Conservation (phyloP, 2,113 vertebrate species). For the Leuciscus idus region DNA sequence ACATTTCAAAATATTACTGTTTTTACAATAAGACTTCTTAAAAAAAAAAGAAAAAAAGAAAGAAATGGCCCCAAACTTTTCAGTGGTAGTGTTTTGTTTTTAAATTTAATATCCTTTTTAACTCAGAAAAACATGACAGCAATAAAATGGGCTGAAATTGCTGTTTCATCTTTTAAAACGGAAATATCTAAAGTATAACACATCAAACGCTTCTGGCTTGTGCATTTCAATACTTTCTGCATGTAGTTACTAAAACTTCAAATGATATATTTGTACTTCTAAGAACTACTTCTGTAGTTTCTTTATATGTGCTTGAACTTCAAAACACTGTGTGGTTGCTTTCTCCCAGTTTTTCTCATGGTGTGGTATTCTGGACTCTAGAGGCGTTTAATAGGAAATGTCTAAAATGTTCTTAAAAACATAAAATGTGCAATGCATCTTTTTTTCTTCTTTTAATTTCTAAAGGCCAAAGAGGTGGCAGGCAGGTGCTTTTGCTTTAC, state of each 20-base stretch:
- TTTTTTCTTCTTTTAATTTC: too few species aligned
- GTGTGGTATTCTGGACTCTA: conserved; percentile 2
- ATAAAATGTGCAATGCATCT: neutral
- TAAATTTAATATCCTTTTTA: neutral
- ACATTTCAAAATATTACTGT: neutral
- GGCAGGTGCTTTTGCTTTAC: neutral
- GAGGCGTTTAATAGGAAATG: neutral
- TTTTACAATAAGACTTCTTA: too few species aligned
- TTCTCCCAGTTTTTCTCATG: neutral
- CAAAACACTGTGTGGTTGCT: neutral
- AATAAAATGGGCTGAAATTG: neutral
- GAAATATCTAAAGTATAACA: conserved; percentile 9
- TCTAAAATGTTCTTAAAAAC: neutral
- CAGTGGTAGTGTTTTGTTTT: neutral
- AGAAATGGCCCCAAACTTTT: neutral
- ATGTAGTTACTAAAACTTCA: neutral
- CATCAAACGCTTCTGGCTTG: conserved; percentile 10
- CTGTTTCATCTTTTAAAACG: neutral
- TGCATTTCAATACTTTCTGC: neutral
- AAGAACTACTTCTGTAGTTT: neutral
- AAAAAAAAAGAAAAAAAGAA: too few species aligned
- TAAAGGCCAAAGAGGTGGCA: neutral
- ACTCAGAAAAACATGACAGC: neutral
- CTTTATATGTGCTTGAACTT: neutral
- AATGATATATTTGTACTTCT: neutral